These are phyloP conservation scores for Pterocles gutturalis DNA, from an alignment of 2,113 vertebrate genomes.

Conservation along the genomic window DNA sequence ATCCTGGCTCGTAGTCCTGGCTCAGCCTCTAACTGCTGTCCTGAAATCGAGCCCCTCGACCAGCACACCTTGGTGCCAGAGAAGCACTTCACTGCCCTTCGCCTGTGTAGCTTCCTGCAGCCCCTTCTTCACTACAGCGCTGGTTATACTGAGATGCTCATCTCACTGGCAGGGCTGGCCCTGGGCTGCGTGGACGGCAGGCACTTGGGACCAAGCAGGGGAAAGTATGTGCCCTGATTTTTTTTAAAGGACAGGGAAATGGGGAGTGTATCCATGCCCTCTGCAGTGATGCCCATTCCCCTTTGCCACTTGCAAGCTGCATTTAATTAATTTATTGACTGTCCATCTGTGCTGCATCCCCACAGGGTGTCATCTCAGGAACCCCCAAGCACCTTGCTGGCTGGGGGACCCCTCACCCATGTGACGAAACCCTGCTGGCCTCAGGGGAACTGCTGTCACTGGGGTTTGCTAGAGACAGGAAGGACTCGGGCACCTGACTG, in stretches of 20 bases:
- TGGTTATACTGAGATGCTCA: not conserved
- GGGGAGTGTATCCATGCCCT: not conserved
- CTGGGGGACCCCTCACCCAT: not conserved
- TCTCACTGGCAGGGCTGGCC: accelerated
- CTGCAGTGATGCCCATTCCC: not conserved
- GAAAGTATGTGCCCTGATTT: not conserved
- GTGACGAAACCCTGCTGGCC: accelerated
- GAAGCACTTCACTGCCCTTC: not conserved
- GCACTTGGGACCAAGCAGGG: not conserved
- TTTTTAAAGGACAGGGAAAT: not conserved
- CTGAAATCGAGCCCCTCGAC: not conserved
- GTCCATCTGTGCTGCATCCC: not conserved
- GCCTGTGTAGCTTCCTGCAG: not conserved
- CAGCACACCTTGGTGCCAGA: not conserved
- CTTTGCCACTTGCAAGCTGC: not conserved
- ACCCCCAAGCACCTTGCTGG: not conserved
- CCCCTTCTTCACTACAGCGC: not conserved
- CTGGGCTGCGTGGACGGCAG: not conserved
- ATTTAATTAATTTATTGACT: not conserved
- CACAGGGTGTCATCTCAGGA: not conserved
- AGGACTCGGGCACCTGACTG: accelerated
- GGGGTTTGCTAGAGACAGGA: not conserved
- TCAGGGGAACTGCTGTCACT: not conserved
- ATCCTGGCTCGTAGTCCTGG: not conserved
- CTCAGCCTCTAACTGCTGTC: not conserved